Conservation (phyloP, 2,113 vertebrate genomes). For the Labrus mixtus region DNA sequence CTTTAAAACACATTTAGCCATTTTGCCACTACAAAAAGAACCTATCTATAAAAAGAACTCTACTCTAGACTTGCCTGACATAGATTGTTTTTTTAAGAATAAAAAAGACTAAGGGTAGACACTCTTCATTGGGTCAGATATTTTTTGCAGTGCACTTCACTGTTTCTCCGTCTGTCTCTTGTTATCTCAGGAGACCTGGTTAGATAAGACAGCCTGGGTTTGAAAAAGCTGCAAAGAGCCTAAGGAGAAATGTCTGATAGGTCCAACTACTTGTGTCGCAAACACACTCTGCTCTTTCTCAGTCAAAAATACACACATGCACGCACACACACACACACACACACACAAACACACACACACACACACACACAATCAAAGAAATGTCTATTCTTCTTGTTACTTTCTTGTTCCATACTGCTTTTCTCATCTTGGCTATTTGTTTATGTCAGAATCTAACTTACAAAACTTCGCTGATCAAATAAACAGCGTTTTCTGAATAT, state of each 20-base stretch:
- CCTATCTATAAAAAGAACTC: too few species aligned
- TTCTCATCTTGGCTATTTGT: constrained; percentile 26
- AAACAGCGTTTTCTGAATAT: too few species aligned
- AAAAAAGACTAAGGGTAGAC: constrained; percentile 22
- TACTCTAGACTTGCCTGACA: too few species aligned
- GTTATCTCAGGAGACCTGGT: constrained; percentile 64
- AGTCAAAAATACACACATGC: background rate
- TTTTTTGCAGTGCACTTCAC: constrained; percentile 20
- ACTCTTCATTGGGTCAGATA: constrained; percentile 57
- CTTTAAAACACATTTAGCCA: too few species aligned
- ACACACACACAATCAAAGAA: too few species aligned
- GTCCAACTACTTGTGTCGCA: too few species aligned
- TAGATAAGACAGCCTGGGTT: constrained; percentile 73
- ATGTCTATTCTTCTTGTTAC: too few species aligned
- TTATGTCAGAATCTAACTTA: constrained; percentile 19
- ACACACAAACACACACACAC: background rate
- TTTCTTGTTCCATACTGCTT: constrained; percentile 28
- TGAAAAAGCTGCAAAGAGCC: constrained; percentile 64
- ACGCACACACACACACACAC: background rate
- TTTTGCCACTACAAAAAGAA: too few species aligned
- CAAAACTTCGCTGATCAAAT: background rate
- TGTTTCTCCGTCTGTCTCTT: constrained; percentile 18
- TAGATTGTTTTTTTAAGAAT: too few species aligned
- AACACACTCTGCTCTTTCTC: background rate
- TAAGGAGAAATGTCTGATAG: constrained; percentile 44